These are phyloP conservation scores for Eristalinus sepulchralis DNA, from an alignment of 2,888 invertebrate species.

Conservation along the genomic window DNA sequence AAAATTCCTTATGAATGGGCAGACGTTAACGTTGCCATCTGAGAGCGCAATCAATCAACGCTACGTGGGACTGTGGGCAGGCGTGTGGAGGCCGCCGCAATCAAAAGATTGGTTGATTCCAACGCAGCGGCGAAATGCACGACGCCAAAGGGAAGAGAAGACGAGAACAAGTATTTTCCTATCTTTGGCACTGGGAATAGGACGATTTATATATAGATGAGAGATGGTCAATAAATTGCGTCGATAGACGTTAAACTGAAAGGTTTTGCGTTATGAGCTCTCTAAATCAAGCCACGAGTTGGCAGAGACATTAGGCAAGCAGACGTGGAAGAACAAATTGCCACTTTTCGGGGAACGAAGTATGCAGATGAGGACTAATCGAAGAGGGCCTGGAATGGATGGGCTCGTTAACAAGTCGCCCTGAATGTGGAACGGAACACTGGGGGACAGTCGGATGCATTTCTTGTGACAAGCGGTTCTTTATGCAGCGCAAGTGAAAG, in stretches of 20 bases:
- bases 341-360: neutral
- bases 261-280: neutral
- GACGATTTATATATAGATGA: neutral
- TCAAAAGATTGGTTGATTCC: neutral
- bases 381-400: neutral
- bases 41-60: slow-evolving; percentile 19
- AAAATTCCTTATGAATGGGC: slow-evolving; percentile 17
- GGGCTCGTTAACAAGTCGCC: neutral
- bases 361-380: neutral
- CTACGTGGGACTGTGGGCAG: neutral
- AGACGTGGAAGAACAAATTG: neutral
- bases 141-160: neutral
- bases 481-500: neutral
- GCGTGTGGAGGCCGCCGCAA: neutral
- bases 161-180: neutral
- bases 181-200: neutral
- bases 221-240: neutral
- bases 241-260: neutral
- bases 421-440: neutral
- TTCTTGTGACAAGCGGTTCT: neutral
- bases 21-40: neutral
- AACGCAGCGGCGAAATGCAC: neutral
- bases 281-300: neutral
- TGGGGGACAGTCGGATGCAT: neutral
- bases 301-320: neutral